Base-by-base conservation (phyloP, 2,113 vertebrate species). In the Siphamia tubifer region DNA sequence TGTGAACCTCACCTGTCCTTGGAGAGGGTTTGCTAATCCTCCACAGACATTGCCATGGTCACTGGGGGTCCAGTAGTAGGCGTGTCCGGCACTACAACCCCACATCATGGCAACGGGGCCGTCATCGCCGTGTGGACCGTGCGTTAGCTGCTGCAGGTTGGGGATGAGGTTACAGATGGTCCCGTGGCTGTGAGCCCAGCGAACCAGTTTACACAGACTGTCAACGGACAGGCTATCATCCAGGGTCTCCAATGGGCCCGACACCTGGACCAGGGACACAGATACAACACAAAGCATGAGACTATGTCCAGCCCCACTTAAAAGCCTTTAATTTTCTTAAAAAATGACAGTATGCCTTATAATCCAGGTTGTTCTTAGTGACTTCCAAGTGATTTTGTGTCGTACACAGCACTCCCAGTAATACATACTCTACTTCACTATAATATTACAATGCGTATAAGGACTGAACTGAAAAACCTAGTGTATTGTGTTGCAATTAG, bases 161-260 rank as follows among this genome's bases (percentile, higher is more conserved):
- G 96, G 96, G 82, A 96, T 95, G 77, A 97, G 94, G 77, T 88
- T 94, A 90, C 95, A 97, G 81, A 96, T 97, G 10, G 95, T 96
- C 10, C 95, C 96, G 20, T 96, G 96, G 76, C 95, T 96, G 88
- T 96, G 95, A 44, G 96, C 95, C 96, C 95, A 97, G 86, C 94
- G 96, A 70, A 97, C 94, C 71, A 97, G 85, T 74, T 96, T 96
- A 71, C 94, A 94, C 69, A 97, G 93, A 67, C 94, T 93, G 80
- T 96, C 95, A 0, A 94, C 94, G 61, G 94, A n/a, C n/a, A n/a
- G n/a, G n/a, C n/a, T n/a, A n/a, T n/a, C n/a, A n/a, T n/a, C n/a
- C n/a, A n/a, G 39, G 31, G 70, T 65, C 5, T 61, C n/a, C 4
- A 49, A 67, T 68, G 67, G 72, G 54, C 44, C 13, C 1, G 15